Conservation (phyloP, 2,888 invertebrate species). For the Mantis religiosa region DNA sequence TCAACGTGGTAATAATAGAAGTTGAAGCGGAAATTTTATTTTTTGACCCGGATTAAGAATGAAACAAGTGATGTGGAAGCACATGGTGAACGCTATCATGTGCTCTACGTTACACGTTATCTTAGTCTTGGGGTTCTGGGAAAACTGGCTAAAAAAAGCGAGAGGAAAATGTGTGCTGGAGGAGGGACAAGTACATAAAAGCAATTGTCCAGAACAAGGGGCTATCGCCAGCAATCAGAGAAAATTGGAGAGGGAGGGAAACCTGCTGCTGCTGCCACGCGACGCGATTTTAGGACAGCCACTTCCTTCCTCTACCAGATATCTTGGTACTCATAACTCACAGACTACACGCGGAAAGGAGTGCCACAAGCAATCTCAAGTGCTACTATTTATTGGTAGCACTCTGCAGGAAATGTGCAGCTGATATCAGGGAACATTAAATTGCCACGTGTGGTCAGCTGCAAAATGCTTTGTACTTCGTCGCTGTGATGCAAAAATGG, state of each 20-base stretch:
- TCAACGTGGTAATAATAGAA: too few species aligned
- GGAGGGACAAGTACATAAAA: not conserved
- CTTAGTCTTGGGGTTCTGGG: too few species aligned
- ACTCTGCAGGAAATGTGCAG: too few species aligned
- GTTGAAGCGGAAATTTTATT: too few species aligned
- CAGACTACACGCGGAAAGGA: not conserved
- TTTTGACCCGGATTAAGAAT: too few species aligned
- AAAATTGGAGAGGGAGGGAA: not conserved
- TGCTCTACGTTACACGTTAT: too few species aligned
- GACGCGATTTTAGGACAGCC: constrained; percentile 25
- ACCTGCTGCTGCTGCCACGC: not conserved
- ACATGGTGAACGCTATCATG: too few species aligned
- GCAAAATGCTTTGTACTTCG: too few species aligned
- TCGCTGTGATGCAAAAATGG: not conserved
- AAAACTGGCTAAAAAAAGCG: too few species aligned
- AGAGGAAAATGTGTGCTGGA: not conserved
- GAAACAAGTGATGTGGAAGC: too few species aligned
- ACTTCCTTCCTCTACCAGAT: constrained; percentile 14
- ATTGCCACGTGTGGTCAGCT: not conserved
- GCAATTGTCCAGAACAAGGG: constrained; percentile 10
- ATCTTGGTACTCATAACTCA: not conserved
- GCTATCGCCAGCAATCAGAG: not conserved
- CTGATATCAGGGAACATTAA: not conserved
- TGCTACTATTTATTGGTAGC: not conserved
- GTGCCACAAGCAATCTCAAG: too few species aligned